Evolutionary conservation across 1,140 invertebrate genomes (phyloP), one percentile per base, ranked within the genome.

Genomic region (Protaetia brevitarsis): DNA sequence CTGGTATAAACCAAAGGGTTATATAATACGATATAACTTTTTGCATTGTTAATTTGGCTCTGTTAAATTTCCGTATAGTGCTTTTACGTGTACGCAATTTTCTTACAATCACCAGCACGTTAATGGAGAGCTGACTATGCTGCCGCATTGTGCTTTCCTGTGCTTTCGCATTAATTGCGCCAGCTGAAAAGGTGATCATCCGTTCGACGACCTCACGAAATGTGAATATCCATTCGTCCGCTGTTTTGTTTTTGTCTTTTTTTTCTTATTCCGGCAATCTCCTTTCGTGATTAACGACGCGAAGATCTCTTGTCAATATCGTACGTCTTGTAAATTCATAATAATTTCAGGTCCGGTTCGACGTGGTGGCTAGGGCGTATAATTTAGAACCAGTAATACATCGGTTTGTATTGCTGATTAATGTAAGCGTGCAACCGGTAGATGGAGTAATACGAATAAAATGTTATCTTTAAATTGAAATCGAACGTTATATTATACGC

Each of bases 391-490:
- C 41, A 51, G 41, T n/a, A n/a, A n/a, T n/a, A n/a, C n/a, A n/a
- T 51, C 41, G 19, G 6, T 23, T 51, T 51, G 41, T 51, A 23
- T 23, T 10, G 1, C 16, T 51, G 41, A 51, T 51, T 51, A 51
- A 51, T 51, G 41, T 19, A 51, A 16, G 26, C 19, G 19, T 51
- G 26, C 19, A 51, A 4, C 8, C 34, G 11, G 34, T 16, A 16
- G 16, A 37, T 37, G 16, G 16, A 3, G 34, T 37, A 19, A 51
- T 16, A 19, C 41, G 41, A 51, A 6, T 19, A 51, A 51, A 13
- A 51, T 51, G 41, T 51, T 51, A 51, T 51, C 41, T 21, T 51
- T 51, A 51, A 51, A 51, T 51, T 51, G 41, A 51, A 51, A 51
- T 51, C 19, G 41, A 51, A 21, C 16, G 19, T 23, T 23, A 23